Base-by-base conservation (phyloP, 2,113 vertebrate genomes). In the Macquaria australasica region DNA sequence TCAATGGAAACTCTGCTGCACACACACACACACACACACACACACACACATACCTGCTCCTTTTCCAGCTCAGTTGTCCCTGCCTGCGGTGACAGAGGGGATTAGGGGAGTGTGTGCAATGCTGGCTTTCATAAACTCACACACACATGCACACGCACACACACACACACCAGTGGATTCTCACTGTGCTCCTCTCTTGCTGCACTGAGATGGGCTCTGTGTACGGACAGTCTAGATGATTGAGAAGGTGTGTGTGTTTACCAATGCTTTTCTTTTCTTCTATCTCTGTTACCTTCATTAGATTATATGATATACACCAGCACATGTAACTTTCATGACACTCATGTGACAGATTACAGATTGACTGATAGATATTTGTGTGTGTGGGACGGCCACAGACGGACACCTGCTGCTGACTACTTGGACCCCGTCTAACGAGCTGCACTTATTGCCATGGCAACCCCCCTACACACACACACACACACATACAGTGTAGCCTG, bases 401-500 rank as follows among this genome's bases (percentile, higher is more conserved):
- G 68, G 85, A 90, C 92, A 92, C 88, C 91, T 92, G 90, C 89
- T 89, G 90, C 80, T 66, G 75, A 79, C 51, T 80, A 81, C 86
- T 89, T 87, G 78, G 77, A 81, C 75, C 41, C 25, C 48, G 45
- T 66, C 62, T 81, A 90, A 86, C 14, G 28, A 89, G 81, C 34
- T 12, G 21, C 71, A 81, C 73, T 91, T 88, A 91, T 93, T 70
- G 43, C 92, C 90, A 93, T 93, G 88, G 92, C 75, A 92, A 94
- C 91, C 56, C 62, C 75, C 82, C 48, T n/a, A 77, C 70, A 67
- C 73, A 31, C 68, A 58, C 69, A 74, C 79, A 28, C 67, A 59
- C 70, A 53, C 73, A 73, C 75, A 63, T 55, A 16, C 31, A 74
- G 23, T 56, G 50, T n/a, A 70, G 74, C 72, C 73, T 69, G 64